These are phyloP conservation scores for Calliphora vicina DNA, from an alignment of 1,140 invertebrate species.

Conservation along the genomic window DNA sequence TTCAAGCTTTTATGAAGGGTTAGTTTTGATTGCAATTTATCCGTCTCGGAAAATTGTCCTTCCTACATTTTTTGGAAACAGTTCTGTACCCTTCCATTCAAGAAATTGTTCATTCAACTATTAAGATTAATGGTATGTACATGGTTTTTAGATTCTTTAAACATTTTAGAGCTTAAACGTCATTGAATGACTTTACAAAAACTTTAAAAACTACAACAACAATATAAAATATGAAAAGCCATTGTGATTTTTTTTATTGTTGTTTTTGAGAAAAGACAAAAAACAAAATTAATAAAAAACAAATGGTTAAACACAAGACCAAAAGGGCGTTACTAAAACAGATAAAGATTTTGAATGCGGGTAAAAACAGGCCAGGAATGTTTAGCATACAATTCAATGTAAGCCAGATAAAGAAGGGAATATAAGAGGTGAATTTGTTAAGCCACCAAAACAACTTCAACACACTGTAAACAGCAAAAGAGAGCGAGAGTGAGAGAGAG, in stretches of 20 bases:
- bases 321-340: conserved; percentile 31
- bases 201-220: neutral
- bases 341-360: neutral
- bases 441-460: neutral
- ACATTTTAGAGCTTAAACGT: too few species aligned
- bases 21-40: too few species aligned
- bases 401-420: neutral
- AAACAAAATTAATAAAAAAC: neutral
- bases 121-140: too few species aligned
- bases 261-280: neutral
- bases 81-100: too few species aligned
- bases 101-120: too few species aligned
- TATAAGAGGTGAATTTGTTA: neutral
- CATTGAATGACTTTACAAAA: conserved; percentile 9
- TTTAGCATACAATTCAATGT: neutral
- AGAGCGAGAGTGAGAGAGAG: too few species aligned
- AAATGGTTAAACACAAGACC: conserved; percentile 15
- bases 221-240: conserved; percentile 19
- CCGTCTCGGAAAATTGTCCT: too few species aligned
- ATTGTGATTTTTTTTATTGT: conserved; percentile 11
- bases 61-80: too few species aligned
- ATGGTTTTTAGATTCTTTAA: too few species aligned
- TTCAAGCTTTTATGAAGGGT: too few species aligned
- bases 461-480: neutral
- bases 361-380: neutral